Base-by-base conservation (phyloP, 2,888 invertebrate genomes). In the Andrena bicolor region DNA sequence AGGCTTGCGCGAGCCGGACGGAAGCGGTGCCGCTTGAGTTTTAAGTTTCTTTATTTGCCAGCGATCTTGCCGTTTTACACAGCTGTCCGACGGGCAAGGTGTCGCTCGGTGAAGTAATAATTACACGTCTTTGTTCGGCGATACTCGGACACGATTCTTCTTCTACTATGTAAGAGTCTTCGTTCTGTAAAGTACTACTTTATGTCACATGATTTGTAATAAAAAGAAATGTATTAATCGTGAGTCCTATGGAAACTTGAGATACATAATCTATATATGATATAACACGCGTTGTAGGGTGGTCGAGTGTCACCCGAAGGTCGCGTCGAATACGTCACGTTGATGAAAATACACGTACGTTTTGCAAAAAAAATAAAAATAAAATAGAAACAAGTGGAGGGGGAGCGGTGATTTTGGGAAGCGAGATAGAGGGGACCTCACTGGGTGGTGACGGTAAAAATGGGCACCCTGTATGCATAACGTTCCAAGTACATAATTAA, bases 1-100 rank as follows among this genome's bases (percentile, higher is more conserved):
- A 71, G 85, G 32, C 79, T 60, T 87, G 88, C 86, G 86, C 82
- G 56, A n/a, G 51, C 41, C 32, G 60, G 41, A 26, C 41, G 35
- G n/a, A 48, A 76, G 48, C 28, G n/a, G 60, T 61, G 56, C 35
- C 26, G 10, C 32, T 28, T 13, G 48, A 35, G 41, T 41, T 76
- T 49, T 8, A 20, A 65, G 72, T 58, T n/a, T 30, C n/a, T 41
- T 60, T 48, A 63, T 71, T 30, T n/a, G n/a, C 41, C 3, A 28
- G 58, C 48, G 10, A 49, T 49, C 8, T 65, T 3, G 8, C 2
- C 30, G 30, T 26, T 49, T 13, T 65, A 49, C 16, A 49, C 13
- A 32, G 20, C 32, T 20, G 35, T 20, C n/a, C 30, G 32, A 32
- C 58, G 16, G 28, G 16, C 28, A 10, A 28, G 28, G 5, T 6